These are phyloP conservation scores for Borostomias antarcticus DNA, from an alignment of 2,797 vertebrate genomes.

Conservation along the genomic window DNA sequence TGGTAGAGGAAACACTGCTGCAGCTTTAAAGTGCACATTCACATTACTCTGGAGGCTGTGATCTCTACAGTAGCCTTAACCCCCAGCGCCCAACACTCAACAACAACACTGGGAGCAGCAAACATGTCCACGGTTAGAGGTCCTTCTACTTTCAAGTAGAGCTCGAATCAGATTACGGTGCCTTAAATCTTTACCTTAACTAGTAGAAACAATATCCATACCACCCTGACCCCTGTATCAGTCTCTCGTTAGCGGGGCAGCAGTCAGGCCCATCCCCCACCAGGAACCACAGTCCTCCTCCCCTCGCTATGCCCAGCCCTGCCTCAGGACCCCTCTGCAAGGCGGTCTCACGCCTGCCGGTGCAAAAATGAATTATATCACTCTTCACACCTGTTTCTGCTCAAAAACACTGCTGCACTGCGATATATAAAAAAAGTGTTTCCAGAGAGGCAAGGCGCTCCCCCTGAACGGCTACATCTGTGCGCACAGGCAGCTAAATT, in stretches of 20 bases:
- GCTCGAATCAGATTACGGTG: too few relatives aligned
- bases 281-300: neutral
- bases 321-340: constrained; percentile 43
- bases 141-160: too few relatives aligned
- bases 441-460: constrained; percentile 79
- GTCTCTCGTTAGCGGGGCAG: neutral
- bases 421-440: constrained; percentile 68
- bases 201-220: too few relatives aligned
- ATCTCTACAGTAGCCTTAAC: too few relatives aligned
- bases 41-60: too few relatives aligned
- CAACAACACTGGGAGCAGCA: too few relatives aligned
- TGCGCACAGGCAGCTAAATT: constrained; percentile 92
- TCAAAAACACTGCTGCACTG: constrained; percentile 70
- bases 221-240: too few relatives aligned
- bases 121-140: too few relatives aligned
- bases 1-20: too few relatives aligned
- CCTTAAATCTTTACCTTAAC: too few relatives aligned
- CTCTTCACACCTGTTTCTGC: constrained; percentile 96
- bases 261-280: constrained; percentile 17
- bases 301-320: constrained; percentile 28
- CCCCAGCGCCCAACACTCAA: neutral
- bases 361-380: constrained; percentile 87
- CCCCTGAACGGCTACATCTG: constrained; percentile 89
- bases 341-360: constrained; percentile 60
- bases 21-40: too few relatives aligned